These are phyloP conservation scores for Agrotis exclamationis DNA, from an alignment of 2,888 invertebrate species.

Conservation along the genomic window DNA sequence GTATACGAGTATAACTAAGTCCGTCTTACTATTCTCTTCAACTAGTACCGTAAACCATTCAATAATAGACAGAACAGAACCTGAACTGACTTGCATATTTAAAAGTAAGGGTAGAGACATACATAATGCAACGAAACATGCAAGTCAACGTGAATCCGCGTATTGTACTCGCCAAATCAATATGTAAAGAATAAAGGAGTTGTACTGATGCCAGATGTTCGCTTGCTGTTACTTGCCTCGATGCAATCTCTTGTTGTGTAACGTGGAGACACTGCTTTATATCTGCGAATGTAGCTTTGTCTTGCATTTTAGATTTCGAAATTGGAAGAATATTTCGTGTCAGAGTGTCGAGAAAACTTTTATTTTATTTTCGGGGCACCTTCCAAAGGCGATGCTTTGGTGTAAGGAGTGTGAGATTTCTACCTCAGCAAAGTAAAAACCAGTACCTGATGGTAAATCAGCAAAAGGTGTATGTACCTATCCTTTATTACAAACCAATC, in stretches of 20 bases:
- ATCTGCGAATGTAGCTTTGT: neutral
- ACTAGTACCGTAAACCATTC: neutral
- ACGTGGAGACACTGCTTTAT: neutral
- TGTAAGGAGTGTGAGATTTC: too few species aligned
- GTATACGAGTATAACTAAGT: neutral
- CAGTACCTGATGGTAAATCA: too few species aligned
- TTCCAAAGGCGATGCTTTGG: too few species aligned
- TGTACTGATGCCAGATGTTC: constrained; percentile 4
- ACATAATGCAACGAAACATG: constrained; percentile 36
- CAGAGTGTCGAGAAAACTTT: neutral
- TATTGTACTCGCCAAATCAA: constrained; percentile 32
- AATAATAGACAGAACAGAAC: neutral
- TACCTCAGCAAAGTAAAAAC: too few species aligned
- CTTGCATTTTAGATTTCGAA: neutral
- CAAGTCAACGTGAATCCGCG: constrained; percentile 32
- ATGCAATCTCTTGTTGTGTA: neutral
- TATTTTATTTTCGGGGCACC: neutral
- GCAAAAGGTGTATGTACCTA: too few species aligned
- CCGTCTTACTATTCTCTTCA: too few species aligned
- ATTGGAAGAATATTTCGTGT: neutral
- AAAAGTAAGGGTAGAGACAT: constrained; percentile 17
- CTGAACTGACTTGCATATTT: constrained; percentile 15
- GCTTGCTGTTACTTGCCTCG: neutral
- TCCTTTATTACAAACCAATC: too few species aligned
- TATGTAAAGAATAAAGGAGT: constrained; percentile 26